Base-by-base conservation (phyloP, 2,888 invertebrate species). In the Gortyna flavago region DNA sequence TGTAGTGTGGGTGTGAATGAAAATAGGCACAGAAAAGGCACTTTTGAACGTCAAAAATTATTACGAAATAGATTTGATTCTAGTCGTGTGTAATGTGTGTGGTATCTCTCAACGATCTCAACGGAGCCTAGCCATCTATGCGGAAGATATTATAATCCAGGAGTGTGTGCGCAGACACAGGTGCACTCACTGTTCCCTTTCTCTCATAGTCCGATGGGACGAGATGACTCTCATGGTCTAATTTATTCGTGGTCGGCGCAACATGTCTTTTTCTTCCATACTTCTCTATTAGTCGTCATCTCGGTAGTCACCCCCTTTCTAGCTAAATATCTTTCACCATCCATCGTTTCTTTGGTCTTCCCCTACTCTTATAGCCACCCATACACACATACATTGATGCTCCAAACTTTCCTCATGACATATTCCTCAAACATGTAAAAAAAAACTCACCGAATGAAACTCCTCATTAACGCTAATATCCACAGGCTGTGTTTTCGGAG, bases 401-500 rank as follows among this genome's bases (percentile, higher is more conserved):
- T 18, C 8, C 18, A 61, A 21, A 18, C 32, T 32, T 18, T 32
- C 32, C n/a, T 57, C 5, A n/a, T 6, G 29, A 59, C 6, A 57
- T 57, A 1, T 13, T 29, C n/a, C 4, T 21, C 21, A 35, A 32
- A 32, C 25, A 35, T 11, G 9, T 16, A 48, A 38, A 57, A 38
- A 68, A 9, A 38, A 2, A 81, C 88, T 88, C 18, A 88, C 94
- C 35, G 93, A 91, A 88, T 94, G 92, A 80, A 92, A 93, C n/a
- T 93, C 93, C 4, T 94, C 94, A 13, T 84, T 81, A 9, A 72
- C 81, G 69, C 90, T 89, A 4, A 92, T 91, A 83, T 93, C 91
- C 0, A 91, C 81, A 2, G 81, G 81, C 48, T 79, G 59, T 8
- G 84, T 72, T 68, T 91, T 94, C 0, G 95, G 95, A 6, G 95